Evolutionary conservation across 2,888 invertebrate species (phyloP), one percentile per base, ranked within the genome.

Genomic region (Aplocera efformata): DNA sequence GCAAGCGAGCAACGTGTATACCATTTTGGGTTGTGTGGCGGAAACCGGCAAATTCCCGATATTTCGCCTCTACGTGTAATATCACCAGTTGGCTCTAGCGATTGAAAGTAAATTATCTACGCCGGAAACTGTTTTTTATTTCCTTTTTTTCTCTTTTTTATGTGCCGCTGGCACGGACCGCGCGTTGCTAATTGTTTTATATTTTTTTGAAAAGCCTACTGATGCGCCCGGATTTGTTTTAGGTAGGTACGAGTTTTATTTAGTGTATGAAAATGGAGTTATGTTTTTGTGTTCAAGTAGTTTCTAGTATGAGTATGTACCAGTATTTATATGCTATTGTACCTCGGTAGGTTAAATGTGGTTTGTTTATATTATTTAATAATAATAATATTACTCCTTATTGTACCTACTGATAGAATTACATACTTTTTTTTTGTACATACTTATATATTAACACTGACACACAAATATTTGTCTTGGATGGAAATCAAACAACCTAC

Each of bases 61-160:
- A 48, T 46, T 48, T 43, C 38, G 29, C 25, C 36, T 27, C 64
- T 58, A 58, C 56, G 63, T 68, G 67, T 69, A 72, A 71, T 67
- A 68, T 67, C 57, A 44, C 46, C 58, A 56, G 57, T 56, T 53
- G 63, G 58, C 42, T 33, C 36, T 58, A 65, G 59, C 66, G 65
- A 78, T 79, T 74, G 77, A 72, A 77, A 77, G 75, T 78, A 77
- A 79, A 76, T 74, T 77, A 73, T 73, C 71, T 60, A 51, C 56
- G 49, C 59, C 59, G 47, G 53, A 48, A 60, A 59, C 59, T 64
- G 76, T 79, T 69, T 69, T 58, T 59, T 48, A 51, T 57, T n/a
- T n/a, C n/a, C n/a, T n/a, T n/a, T n/a, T n/a, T n/a, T n/a, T n/a
- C n/a, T n/a, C n/a, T n/a, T n/a, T n/a, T n/a, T n/a, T n/a, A n/a